Evolutionary conservation across 2,113 vertebrate species (phyloP), one percentile per base, ranked within the genome.

Genomic region (Callionymus lyra): DNA sequence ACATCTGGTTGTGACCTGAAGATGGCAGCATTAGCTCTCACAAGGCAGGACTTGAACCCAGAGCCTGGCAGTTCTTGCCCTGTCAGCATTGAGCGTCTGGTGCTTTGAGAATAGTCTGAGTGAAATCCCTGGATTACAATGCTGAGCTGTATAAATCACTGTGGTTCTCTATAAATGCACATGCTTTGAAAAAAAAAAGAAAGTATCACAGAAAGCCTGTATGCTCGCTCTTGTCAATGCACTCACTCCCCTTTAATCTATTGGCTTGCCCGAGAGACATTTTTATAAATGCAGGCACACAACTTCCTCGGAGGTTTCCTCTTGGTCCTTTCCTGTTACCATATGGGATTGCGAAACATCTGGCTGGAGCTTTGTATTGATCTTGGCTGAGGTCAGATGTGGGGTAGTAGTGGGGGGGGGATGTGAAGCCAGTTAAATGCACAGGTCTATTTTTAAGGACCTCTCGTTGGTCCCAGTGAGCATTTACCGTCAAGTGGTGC

Each of bases 1-100:
- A 21, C 45, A 34, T 31, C 43, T 36, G 14, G 18, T 31, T 10
- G 13, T 17, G 9, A 18, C 76, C 84, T 73, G 69, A 58, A 84
- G 84, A 80, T 83, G 83, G 83, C 82, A 81, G 82, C 79, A 81
- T 72, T 57, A 56, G 48, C 65, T 76, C 59, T 74, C 31, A 11
- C 6, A 49, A 57, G 12, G 6, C 15, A 15, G 17, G 32, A 41
- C 12, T 39, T 51, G 15, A 50, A 41, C 3, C 37, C 10, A 16
- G n/a, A 50, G 34, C 15, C 6, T 35, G 0, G 2, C 21, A 41
- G 34, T 41, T 44, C n/a, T 2, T 49, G 41, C 50, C 31, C 45
- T 38, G 49, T 59, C 53, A 55, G 50, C 36, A 42, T 39, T 1
- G 6, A 17, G 36, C 13, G 41, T 14, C 34, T 35, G 49, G 54